phyloP scores from a whole-genome alignment of 2,113 vertebrate genomes.

The Colistium nudipinnis region DNA sequence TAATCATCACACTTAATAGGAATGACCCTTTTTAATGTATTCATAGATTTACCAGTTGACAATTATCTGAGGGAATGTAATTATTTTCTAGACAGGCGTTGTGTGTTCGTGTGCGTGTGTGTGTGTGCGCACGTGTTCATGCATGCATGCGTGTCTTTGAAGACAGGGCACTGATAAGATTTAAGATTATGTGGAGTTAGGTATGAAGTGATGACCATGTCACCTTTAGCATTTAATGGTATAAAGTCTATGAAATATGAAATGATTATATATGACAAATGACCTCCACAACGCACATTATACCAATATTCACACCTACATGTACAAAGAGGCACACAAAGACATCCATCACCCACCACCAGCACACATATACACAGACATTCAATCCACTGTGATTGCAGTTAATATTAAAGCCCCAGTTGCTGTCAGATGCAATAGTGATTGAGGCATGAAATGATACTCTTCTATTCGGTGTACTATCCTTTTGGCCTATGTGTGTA shows the following conservation, averaged over 20 bases:
- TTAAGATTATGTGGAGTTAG: slow-evolving; percentile 15
- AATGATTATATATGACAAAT: slow-evolving; percentile 21
- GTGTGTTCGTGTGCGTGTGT: not conserved
- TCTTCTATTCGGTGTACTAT: slow-evolving; percentile 11
- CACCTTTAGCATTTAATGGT: slow-evolving; percentile 25
- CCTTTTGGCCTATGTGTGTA: not conserved
- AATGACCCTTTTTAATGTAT: slow-evolving; percentile 48
- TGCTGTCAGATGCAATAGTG: slow-evolving; percentile 53
- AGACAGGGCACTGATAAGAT: slow-evolving; percentile 8
- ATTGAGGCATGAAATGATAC: slow-evolving; percentile 59
- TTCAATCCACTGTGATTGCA: slow-evolving; percentile 20
- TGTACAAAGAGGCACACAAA: slow-evolving; percentile 6
- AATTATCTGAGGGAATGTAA: slow-evolving; percentile 33
- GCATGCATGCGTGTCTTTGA: not conserved
- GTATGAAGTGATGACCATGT: slow-evolving; percentile 5
- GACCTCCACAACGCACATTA: slow-evolving; percentile 2
- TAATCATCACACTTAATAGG: slow-evolving; percentile 42
- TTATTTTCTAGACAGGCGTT: slow-evolving; percentile 27
- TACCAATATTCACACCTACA: slow-evolving; percentile 10
- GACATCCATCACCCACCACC: slow-evolving; percentile 15
- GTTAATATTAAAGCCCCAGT: slow-evolving; percentile 52
- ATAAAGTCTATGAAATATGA: slow-evolving; percentile 34
- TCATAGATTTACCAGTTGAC: slow-evolving; percentile 41
- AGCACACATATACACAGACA: slow-evolving; percentile 13
- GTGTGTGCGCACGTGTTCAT: not conserved